Percentiles rank a stretch among this genome's conserved stretches.
Evolutionary conservation across 2,797 vertebrate species (phyloP).

Genomic region (Anguilla megastoma): DNA sequence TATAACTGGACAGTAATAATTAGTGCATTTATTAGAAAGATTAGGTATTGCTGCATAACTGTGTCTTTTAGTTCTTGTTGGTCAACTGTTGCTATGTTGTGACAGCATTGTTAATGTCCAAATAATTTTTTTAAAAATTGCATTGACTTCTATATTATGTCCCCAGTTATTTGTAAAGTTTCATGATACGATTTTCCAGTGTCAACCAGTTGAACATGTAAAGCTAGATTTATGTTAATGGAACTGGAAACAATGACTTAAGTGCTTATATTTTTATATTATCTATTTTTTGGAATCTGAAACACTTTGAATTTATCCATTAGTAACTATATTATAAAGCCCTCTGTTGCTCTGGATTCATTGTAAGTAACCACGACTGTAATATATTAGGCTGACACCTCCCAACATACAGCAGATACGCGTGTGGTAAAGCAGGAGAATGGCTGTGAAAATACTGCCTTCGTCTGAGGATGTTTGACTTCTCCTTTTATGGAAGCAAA

Average conservation of each 20-base stretch:
- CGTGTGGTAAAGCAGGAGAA: background rate
- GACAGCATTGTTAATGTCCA: background rate
- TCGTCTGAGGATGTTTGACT: slow-evolving; percentile 10
- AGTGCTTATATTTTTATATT: background rate
- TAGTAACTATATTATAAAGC: background rate
- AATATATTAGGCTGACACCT: background rate
- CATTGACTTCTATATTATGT: background rate
- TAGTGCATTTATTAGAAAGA: background rate
- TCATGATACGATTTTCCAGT: background rate
- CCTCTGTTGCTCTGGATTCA: background rate
- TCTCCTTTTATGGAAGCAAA: slow-evolving; percentile 24
- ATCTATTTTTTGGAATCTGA: background rate
- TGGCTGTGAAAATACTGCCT: background rate
- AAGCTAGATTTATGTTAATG: background rate
- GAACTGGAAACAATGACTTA: background rate
- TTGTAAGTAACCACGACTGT: background rate
- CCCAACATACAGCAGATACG: background rate
- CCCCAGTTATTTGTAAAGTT: background rate
- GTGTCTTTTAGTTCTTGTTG: background rate
- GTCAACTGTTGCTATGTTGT: background rate
- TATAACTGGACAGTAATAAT: background rate
- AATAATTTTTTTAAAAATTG: background rate
- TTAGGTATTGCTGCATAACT: background rate
- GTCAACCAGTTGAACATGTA: background rate
- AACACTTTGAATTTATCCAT: background rate